Evolutionary conservation across 1,140 invertebrate species (phyloP).

Genomic region (Zophobas atratus): DNA sequence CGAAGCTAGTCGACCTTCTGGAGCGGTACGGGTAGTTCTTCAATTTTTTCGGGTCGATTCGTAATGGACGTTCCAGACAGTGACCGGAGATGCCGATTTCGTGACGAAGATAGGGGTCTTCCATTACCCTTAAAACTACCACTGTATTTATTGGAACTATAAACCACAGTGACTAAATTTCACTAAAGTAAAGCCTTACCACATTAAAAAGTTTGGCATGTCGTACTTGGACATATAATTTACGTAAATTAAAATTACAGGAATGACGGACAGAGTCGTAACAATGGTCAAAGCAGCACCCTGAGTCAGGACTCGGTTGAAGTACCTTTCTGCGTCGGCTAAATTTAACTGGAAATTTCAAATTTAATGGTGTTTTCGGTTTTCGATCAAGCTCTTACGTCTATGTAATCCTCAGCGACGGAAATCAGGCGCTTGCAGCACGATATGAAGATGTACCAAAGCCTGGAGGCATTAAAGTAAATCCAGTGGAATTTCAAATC

Average conservation of each 20-base stretch:
- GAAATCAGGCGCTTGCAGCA: constrained; percentile 52
- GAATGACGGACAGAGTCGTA: constrained; percentile 52
- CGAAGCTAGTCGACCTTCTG: constrained; percentile 60
- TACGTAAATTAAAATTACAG: constrained; percentile 50
- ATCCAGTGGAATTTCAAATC: constrained; percentile 63
- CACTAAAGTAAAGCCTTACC: constrained; percentile 53
- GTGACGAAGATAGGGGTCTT: constrained; percentile 63
- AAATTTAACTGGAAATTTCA: constrained; percentile 39
- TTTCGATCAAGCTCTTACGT: constrained; percentile 45
- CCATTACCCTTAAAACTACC: constrained; percentile 59
- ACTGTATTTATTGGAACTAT: constrained; percentile 9
- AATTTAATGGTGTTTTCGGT: neutral
- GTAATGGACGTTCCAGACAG: constrained; percentile 61
- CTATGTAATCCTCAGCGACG: constrained; percentile 51
- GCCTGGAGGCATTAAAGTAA: constrained; percentile 62
- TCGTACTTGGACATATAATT: constrained; percentile 53
- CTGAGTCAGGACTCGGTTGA: constrained; percentile 53
- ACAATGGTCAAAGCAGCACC: constrained; percentile 51
- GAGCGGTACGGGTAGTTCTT: constrained; percentile 58
- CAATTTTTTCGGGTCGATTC: constrained; percentile 47
- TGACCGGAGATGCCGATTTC: constrained; percentile 64
- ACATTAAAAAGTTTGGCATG: constrained; percentile 64
- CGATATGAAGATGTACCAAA: constrained; percentile 63
- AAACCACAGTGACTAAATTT: neutral
- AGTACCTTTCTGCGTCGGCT: constrained; percentile 41